Evolutionary conservation across 2,888 invertebrate genomes (phyloP).

Genomic region (Ypsolopha scabrella): DNA sequence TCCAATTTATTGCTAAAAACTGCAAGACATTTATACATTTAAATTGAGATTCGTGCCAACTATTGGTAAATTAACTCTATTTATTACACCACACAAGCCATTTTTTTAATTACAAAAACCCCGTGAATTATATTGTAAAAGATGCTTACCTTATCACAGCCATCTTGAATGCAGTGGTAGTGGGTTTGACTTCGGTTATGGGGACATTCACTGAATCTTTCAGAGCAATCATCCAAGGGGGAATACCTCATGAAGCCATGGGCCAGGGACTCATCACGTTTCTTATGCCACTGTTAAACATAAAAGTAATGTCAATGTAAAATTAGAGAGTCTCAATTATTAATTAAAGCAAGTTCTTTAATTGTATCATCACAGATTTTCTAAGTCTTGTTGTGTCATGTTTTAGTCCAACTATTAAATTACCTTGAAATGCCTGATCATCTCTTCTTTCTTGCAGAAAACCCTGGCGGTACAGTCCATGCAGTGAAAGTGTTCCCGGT

Average conservation of each 20-base stretch:
- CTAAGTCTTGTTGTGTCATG: no score
- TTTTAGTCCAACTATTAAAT: not conserved
- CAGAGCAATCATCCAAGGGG: conserved; percentile 94
- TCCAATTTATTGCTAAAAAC: not conserved
- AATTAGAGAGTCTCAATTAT: no score
- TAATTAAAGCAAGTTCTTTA: no score
- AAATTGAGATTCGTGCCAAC: no score
- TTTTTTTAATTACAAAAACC: no score
- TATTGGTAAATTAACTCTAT: no score
- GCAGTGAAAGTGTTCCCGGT: conserved; percentile 96
- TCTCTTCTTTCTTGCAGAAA: conserved; percentile 98
- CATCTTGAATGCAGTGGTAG: conserved; percentile 97
- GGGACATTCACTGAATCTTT: conserved; percentile 85
- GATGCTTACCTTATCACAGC: conserved; percentile 79
- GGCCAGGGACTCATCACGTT: conserved; percentile 95
- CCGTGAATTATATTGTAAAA: conserved; percentile 75
- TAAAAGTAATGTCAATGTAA: not conserved
- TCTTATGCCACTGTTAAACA: conserved; percentile 90
- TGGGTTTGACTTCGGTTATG: conserved; percentile 96
- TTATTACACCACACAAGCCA: no score
- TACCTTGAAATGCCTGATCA: conserved; percentile 94
- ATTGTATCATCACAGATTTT: no score
- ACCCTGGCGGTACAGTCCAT: conserved; percentile 79
- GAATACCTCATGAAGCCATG: conserved; percentile 97
- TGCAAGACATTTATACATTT: no score